phyloP scores from a whole-genome alignment of 1,140 invertebrate species.

The Trichogramma pretiosum region DNA sequence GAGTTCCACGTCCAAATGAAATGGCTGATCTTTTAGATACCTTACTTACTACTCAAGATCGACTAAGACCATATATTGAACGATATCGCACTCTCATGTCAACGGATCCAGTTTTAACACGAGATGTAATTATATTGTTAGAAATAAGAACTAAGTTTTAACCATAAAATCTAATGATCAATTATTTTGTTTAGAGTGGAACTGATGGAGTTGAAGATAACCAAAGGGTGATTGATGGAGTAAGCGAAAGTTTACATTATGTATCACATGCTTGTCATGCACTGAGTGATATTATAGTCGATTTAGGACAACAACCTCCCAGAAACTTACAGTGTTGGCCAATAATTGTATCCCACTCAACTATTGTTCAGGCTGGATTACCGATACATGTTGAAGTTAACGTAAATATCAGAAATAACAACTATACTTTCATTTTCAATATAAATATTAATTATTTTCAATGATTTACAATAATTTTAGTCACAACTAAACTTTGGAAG shows the following conservation, averaged over 20 bases:
- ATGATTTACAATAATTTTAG: no score
- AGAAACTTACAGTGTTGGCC: slow-evolving; percentile 62
- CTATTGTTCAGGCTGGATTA: slow-evolving; percentile 53
- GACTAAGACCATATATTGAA: slow-evolving; percentile 55
- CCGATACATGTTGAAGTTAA: slow-evolving; percentile 56
- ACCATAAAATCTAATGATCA: background rate
- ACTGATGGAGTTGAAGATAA: slow-evolving; percentile 42
- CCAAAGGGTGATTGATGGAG: slow-evolving; percentile 59
- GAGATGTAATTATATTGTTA: background rate
- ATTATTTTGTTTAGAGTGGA: slow-evolving; percentile 34
- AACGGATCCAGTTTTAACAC: slow-evolving; percentile 49
- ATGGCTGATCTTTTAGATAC: slow-evolving; percentile 54
- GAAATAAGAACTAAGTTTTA: background rate
- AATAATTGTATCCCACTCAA: slow-evolving; percentile 63
- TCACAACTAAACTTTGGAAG: slow-evolving; percentile 48
- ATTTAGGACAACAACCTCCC: slow-evolving; percentile 58
- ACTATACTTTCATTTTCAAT: background rate
- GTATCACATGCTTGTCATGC: slow-evolving; percentile 81
- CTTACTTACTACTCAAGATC: slow-evolving; percentile 50
- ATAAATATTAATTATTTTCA: no score
- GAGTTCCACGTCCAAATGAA: slow-evolving; percentile 45
- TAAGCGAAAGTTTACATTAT: slow-evolving; percentile 72
- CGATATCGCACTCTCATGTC: slow-evolving; percentile 51
- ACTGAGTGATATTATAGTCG: slow-evolving; percentile 74
- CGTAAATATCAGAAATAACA: background rate